Percentiles rank a stretch among this genome's conserved stretches.
Conservation (phyloP, 2,888 invertebrate species). For the Dryococelus australis region DNA sequence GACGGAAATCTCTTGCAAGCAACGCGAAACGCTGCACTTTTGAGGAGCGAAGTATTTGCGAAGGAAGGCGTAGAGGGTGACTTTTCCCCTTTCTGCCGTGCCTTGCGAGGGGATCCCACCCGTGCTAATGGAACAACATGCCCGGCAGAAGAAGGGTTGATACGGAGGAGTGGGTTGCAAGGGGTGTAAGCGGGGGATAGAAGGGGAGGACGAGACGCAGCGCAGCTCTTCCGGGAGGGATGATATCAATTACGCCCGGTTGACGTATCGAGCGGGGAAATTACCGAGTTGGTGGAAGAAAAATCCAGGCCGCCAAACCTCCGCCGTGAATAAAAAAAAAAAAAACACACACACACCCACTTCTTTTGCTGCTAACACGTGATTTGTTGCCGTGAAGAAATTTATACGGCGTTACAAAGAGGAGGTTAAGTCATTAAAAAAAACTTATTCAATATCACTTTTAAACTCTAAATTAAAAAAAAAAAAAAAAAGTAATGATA, state of each 20-base stretch:
- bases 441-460: too few species aligned
- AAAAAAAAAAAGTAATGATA: too few species aligned
- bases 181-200: neutral
- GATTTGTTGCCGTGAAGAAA: too few species aligned
- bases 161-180: neutral
- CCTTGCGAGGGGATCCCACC: neutral
- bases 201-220: neutral
- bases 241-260: constrained; percentile 9
- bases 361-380: too few species aligned
- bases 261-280: constrained; percentile 1
- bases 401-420: too few species aligned
- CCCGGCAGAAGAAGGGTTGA: too few species aligned
- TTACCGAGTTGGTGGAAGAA: neutral
- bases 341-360: too few species aligned
- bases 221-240: neutral
- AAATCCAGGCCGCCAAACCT: constrained; percentile 6
- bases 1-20: too few species aligned
- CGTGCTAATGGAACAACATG: constrained; percentile 4
- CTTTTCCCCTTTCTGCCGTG: neutral
- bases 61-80: neutral
- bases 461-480: too few species aligned
- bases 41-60: neutral
- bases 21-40: neutral
- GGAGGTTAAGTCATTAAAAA: too few species aligned
- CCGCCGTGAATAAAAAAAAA: neutral